Conservation (phyloP, 2,888 invertebrate species). For the Diaphora mendica region DNA sequence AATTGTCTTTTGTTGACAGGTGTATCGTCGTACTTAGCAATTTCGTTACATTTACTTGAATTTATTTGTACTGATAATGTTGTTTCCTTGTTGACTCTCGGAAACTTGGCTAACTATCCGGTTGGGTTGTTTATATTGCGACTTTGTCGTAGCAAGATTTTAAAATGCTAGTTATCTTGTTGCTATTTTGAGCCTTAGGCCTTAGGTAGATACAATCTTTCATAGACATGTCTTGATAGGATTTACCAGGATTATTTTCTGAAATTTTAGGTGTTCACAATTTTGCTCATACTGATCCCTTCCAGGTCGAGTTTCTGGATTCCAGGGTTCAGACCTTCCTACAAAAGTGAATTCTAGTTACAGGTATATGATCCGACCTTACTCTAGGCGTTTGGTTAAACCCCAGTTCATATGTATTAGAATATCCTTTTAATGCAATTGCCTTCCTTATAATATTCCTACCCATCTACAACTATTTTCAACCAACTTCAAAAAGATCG, state of each 20-base stretch:
- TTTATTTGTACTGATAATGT: conserved; percentile 35
- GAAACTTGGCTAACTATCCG: conserved; percentile 15
- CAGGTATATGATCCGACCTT: no score
- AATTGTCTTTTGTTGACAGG: conserved; percentile 50
- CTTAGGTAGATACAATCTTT: neutral
- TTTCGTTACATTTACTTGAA: conserved; percentile 40
- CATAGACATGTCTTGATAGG: neutral
- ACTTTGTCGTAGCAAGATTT: neutral
- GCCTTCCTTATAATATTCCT: no score
- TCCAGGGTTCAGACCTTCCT: no score
- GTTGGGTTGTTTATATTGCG: conserved; percentile 13
- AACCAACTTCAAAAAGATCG: no score
- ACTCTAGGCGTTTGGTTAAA: no score
- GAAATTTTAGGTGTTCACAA: no score
- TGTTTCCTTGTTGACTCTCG: conserved; percentile 26
- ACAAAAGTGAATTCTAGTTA: no score
- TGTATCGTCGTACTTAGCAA: conserved; percentile 30
- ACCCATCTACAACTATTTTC: no score
- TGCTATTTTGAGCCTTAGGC: neutral
- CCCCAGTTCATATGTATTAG: no score
- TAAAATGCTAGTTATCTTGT: conserved; percentile 5
- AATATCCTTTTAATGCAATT: no score
- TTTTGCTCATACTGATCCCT: no score
- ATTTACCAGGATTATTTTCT: neutral
- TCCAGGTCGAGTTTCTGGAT: no score